Evolutionary conservation across 2,113 vertebrate species (phyloP), one percentile per base, ranked within the genome.

Genomic region (Suricata suricatta): DNA sequence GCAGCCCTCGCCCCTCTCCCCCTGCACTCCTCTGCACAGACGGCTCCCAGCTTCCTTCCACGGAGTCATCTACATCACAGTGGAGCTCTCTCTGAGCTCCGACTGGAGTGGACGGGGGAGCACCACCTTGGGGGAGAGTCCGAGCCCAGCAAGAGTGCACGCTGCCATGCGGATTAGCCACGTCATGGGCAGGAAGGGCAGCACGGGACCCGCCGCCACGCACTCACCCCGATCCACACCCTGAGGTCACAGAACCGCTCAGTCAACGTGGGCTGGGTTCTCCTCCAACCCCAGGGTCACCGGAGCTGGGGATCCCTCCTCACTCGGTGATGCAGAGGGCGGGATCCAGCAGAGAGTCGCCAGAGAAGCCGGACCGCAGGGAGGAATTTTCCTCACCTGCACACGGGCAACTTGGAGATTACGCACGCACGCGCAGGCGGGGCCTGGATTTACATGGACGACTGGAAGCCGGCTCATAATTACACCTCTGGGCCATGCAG

Each of bases 311-410:
- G 50, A 50, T 14, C 10, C 74, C 23, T 41, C 8, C 17, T n/a
- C 8, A 7, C 0, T 17, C 1, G 10, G 23, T 0, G 31, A 66
- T 2, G 52, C 31, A 29, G 27, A 64, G 12, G 25, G 27, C 50
- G 50, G 21, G 16, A 12, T 11, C 33, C 35, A 0, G 1, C 0
- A 4, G n/a, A 38, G 17, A 23, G 12, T n/a, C 31, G 15, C 15
- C 21, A 1, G 47, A 83, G 57, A 27, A 82, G 54, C 54, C 4
- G 31, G 41, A 3, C 31, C 0, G 15, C 31, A 9, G 5, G 54
- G 44, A 29, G 23, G 44, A 41, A n/a, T 1, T 0, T 1, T 5
- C 10, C 16, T 5, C 57, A 33, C 25, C 88, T 12, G 0, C 33
- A 69, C 63, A 23, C 3, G 0, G 68, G 66, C 66, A 27, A 15